Conservation (phyloP, 2,113 vertebrate species). For the Lethenteron reissneri region DNA sequence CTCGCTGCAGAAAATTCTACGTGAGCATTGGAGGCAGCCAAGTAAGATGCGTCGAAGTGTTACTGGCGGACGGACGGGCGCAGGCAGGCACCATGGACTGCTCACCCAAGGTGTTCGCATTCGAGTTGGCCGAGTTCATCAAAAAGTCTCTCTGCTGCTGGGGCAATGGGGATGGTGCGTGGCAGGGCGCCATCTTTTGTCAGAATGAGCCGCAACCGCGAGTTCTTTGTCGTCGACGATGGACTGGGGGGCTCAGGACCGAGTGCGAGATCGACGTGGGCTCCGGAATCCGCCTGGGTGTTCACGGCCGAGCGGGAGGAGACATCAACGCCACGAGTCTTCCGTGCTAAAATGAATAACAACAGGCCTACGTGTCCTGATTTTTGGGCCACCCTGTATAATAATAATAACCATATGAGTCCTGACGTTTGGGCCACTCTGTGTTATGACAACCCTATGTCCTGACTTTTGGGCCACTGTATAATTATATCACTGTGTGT, state of each 20-base stretch:
- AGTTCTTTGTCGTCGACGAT: constrained; percentile 13
- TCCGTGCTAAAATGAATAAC: constrained; percentile 11
- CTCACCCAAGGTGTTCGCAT: constrained; percentile 9
- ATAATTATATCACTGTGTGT: too few relatives aligned
- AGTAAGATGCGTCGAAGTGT: constrained; percentile 10
- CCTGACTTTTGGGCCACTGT: too few relatives aligned
- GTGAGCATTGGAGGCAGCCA: constrained; percentile 12
- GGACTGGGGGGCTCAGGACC: constrained; percentile 10
- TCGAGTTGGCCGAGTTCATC: constrained; percentile 12
- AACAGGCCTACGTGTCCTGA: constrained; percentile 5
- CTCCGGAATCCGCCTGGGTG: constrained; percentile 14
- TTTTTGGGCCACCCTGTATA: constrained; percentile 10
- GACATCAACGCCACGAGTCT: constrained; percentile 11
- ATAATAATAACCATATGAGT: too few relatives aligned
- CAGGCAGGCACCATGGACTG: neutral
- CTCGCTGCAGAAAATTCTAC: constrained; percentile 11
- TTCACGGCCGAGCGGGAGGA: neutral
- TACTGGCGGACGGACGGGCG: constrained; percentile 10
- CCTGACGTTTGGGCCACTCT: too few relatives aligned
- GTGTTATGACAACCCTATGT: too few relatives aligned
- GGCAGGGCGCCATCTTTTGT: constrained; percentile 14
- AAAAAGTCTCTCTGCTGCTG: constrained; percentile 13
- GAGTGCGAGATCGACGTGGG: constrained; percentile 12
- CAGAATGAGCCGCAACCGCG: constrained; percentile 6
- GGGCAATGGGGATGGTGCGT: constrained; percentile 13